phyloP scores from a whole-genome alignment of 2,797 vertebrate genomes.

The Microhierax caerulescens region DNA sequence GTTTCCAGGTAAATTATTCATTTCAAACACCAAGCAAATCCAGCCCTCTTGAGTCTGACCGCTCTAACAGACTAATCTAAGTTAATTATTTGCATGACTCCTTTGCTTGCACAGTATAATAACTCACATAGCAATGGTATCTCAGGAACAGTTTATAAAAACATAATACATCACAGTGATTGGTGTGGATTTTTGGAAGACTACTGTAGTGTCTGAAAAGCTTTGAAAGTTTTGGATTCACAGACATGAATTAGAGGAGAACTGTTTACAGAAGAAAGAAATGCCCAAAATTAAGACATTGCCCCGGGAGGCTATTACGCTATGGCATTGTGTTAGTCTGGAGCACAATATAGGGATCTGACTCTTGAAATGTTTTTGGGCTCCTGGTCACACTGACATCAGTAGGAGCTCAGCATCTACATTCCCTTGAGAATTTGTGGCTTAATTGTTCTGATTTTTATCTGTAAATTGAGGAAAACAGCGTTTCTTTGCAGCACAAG shows the following conservation, averaged over 20 bases:
- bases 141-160: neutral
- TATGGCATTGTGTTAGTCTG: neutral
- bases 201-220: neutral
- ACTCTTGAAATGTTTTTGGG: neutral
- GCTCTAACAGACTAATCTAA: neutral
- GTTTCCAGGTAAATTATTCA: neutral
- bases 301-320: neutral
- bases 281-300: neutral
- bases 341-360: neutral
- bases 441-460: neutral
- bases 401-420: neutral
- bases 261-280: neutral
- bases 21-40: neutral
- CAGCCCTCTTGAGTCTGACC: neutral
- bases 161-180: neutral
- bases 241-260: neutral
- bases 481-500: neutral
- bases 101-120: neutral
- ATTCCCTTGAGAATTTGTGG: neutral
- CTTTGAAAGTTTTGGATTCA: neutral
- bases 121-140: neutral
- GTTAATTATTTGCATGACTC: neutral
- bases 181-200: neutral
- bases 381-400: neutral
- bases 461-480: neutral